Evolutionary conservation across 2,888 invertebrate genomes (phyloP), one percentile per base, ranked within the genome.

Genomic region (Troglohyphantes excavatus): DNA sequence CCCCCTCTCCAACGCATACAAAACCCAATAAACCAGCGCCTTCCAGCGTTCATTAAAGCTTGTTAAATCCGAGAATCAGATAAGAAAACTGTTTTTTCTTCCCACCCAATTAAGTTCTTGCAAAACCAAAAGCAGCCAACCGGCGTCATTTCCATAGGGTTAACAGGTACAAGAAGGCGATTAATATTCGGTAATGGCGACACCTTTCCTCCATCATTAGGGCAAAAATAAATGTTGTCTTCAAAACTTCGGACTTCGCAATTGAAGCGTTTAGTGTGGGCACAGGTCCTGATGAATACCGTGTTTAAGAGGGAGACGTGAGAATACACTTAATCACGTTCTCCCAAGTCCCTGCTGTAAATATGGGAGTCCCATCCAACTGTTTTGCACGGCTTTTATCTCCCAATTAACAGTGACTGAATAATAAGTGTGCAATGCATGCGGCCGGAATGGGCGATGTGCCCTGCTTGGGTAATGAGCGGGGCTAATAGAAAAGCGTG

Each of bases 231-330:
- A 61, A 73, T 65, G 61, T 61, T 73, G 73, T 73, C 63, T 27
- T 46, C 27, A 33, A 39, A 53, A 82, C 70, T 13, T 27, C 33
- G 59, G 46, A 72, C 43, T 82, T 70, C 61, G 65, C 19, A 39
- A 61, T 82, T 82, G 23, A 13, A 29, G 23, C 70, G n/a, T n/a
- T n/a, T n/a, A n/a, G n/a, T n/a, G n/a, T n/a, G n/a, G n/a, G n/a
- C n/a, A n/a, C 29, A 43, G 53, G 27, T 53, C 19, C 26, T 65
- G 43, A 23, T 78, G 33, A 43, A 65, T 73, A 70, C 43, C 86
- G 78, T 78, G 86, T 86, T 86, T 86, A 86, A 86, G 86, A 70
- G 70, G 68, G n/a, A 70, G 70, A 86, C 63, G 46, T 78, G 86
- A 86, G 86, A 11, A 61, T 26, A 29, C 59, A 76, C 86, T 86